Evolutionary conservation across 2,113 vertebrate species (phyloP).

Genomic region (Dryoscopus gambensis): DNA sequence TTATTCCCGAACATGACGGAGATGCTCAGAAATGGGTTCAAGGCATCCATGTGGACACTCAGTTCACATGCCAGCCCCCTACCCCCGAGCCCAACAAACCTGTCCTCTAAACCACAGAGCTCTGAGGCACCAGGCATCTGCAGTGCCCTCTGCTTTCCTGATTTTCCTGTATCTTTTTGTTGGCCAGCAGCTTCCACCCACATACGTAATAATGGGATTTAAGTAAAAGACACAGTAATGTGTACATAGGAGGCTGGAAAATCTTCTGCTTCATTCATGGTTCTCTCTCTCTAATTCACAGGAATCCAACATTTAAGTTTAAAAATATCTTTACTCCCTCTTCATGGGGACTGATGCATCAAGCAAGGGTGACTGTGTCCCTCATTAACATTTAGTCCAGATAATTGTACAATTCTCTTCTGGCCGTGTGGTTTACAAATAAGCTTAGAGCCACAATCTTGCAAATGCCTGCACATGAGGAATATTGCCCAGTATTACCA

Average conservation of each 20-base stretch:
- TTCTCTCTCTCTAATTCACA: neutral
- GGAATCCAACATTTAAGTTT: neutral
- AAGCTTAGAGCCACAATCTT: neutral
- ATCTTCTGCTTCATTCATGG: neutral
- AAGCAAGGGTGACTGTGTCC: neutral
- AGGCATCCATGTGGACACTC: neutral
- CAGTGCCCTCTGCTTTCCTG: neutral
- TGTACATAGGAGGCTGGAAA: neutral
- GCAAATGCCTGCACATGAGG: neutral
- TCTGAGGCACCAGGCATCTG: neutral
- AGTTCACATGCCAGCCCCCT: neutral
- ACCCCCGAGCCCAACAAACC: neutral
- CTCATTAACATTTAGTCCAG: neutral
- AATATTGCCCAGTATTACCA: neutral
- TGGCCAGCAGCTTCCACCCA: neutral
- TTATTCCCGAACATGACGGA: neutral
- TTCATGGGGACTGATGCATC: neutral
- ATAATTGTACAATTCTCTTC: neutral
- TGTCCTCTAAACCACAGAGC: neutral
- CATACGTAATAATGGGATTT: neutral
- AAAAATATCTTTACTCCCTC: neutral
- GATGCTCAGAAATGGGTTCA: neutral
- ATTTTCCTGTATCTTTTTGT: neutral
- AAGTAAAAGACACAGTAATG: neutral
- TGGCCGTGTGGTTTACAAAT: neutral